Base-by-base conservation (phyloP, 1,140 invertebrate species). In the Drosophila pseudoananassae region DNA sequence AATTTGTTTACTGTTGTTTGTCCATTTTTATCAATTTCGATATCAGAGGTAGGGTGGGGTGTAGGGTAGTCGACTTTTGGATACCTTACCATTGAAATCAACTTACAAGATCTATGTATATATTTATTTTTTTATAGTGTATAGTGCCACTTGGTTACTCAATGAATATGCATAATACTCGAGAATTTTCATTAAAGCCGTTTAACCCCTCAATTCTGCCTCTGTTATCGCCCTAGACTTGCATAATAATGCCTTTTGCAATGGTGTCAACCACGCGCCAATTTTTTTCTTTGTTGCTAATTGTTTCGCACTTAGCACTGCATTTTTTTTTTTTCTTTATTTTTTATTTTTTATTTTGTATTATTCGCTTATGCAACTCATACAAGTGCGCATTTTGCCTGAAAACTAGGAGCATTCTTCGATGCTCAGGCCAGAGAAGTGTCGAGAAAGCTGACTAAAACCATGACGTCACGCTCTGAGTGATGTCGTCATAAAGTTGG, bases 301-400 rank as follows among this genome's bases (percentile, higher is more conserved):
- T 68, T 72, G 50, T 68, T 74, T 72, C 72, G 55, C 51, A 79
- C 58, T 76, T 84, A 63, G 53, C 64, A 70, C 64, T 65, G 60
- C 57, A 61, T 43, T 36, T 65, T 68, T 40, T 69, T 33, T 74
- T 47, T 14, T 27, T n/a, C n/a, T n/a, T 65, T 51, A 20, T 20
- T 20, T 20, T 20, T 2, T 20, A 20, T 74, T 47, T 29, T 31
- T 53, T 47, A 23, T 31, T 53, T 31, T 59, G 12, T 43, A 31
- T 63, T 31, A 40, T 54, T 69, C 55, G 58, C 69, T 82, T 82
- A 84, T 84, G 76, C 81, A 84, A 84, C 51, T 45, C 45, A 54
- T 20, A 23, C 43, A 57, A 83, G 47, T 78, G 69, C 75, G 75
- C 57, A 83, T 81, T 80, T 80, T 51, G 66, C 71, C 45, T 36